Base-by-base conservation (phyloP, 2,888 invertebrate species). In the Xylocampa areola region DNA sequence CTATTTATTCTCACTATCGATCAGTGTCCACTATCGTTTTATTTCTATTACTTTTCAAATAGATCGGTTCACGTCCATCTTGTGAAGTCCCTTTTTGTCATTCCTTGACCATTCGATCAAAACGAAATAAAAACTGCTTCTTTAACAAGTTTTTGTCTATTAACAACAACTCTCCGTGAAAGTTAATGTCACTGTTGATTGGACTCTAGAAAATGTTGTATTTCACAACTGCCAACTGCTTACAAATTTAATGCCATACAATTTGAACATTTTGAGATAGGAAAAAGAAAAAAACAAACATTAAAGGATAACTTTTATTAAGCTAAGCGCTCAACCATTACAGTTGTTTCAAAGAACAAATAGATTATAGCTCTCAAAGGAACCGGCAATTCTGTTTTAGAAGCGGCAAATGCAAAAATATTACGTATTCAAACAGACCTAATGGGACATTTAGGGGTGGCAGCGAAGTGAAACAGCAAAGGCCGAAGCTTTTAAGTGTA, bases 401-500 rank as follows among this genome's bases (percentile, higher is more conserved):
- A 82, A 91, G 91, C 87, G 88, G 91, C 93, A 91, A 93, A 93
- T 92, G 92, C 92, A 93, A 94, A 93, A 94, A 93, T 94, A 94
- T 94, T 94, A 94, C 92, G 94, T 93, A 94, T 94, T 94, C 94
- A 94, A 94, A 94, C 94, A 94, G 87, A 92, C 88, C 93, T 94
- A 94, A 94, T 94, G 90, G 94, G 93, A 93, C 94, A 94, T 94
- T 94, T 94, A 94, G 92, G 94, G 94, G 92, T 93, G 94, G 89
- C 92, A 93, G 89, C 89, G 88, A 90, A 91, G 92, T 92, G 92
- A 94, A 94, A 94, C 91, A 91, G 93, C 92, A 93, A 94, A 94
- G 92, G 92, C 91, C 94, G 94, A 92, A 92, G 94, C 94, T 94
- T 94, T 94, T 94, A 94, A 94, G 92, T 94, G 94, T 94, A 94